phyloP scores from a whole-genome alignment of 1,140 invertebrate species.

The Ridgeia piscesae region DNA sequence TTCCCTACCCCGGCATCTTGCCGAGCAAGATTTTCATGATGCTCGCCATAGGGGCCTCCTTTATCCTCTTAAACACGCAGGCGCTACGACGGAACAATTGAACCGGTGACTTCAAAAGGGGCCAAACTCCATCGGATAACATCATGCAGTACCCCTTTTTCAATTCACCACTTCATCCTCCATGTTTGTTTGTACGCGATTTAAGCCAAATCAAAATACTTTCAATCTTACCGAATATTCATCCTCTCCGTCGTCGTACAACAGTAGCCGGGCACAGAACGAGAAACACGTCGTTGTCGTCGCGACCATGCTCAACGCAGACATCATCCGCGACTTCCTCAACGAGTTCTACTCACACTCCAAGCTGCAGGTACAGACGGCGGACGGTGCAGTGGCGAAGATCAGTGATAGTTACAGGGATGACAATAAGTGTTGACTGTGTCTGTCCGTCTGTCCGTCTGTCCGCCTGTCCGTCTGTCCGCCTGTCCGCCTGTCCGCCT shows the following conservation, averaged over 20 bases:
- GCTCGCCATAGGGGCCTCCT: constrained; percentile 86
- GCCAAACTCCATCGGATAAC: too few species aligned
- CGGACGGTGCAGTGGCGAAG: not conserved
- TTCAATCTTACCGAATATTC: too few species aligned
- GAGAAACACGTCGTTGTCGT: constrained; percentile 98
- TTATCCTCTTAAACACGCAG: constrained; percentile 91
- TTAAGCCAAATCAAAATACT: too few species aligned
- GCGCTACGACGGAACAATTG: not conserved
- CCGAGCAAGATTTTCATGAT: constrained; percentile 95
- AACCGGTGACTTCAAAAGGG: not conserved
- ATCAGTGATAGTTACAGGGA: too few species aligned
- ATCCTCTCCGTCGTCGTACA: constrained; percentile 76
- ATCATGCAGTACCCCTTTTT: too few species aligned
- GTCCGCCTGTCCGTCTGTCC: too few species aligned
- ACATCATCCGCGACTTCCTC: constrained; percentile 98
- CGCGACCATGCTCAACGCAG: constrained; percentile 92
- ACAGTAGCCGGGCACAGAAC: constrained; percentile 84
- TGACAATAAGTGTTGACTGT: too few species aligned
- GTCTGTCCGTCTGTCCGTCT: too few species aligned
- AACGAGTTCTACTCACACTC: constrained; percentile 99
- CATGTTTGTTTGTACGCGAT: too few species aligned
- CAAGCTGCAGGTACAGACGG: constrained; percentile 71
- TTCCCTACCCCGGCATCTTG: constrained; percentile 96
- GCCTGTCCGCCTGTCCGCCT: too few species aligned
- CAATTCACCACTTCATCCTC: too few species aligned